phyloP scores from a whole-genome alignment of 1,140 invertebrate genomes.

The Oryctes rhinoceros region DNA sequence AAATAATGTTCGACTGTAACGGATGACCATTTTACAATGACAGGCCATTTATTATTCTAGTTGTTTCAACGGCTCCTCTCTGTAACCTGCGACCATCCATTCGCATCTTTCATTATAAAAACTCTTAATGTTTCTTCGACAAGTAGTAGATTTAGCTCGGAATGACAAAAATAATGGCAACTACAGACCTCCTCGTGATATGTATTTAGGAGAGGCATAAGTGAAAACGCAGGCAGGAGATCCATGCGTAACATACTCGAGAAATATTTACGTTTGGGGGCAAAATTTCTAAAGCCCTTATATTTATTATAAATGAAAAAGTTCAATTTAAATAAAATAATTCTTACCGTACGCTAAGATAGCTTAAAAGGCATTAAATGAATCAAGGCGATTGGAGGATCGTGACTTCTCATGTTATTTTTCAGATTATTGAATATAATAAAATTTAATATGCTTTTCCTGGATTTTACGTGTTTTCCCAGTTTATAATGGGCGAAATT shows the following conservation, averaged over 20 bases:
- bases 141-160: not conserved
- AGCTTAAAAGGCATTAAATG: too few relatives aligned
- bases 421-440: too few relatives aligned
- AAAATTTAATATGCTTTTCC: too few relatives aligned
- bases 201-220: not conserved
- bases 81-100: not conserved
- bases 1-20: not conserved
- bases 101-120: not conserved
- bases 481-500: too few relatives aligned
- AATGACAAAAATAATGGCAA: slow-evolving; percentile 10
- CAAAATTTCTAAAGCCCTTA: not conserved
- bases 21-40: slow-evolving; percentile 10
- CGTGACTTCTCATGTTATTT: too few relatives aligned
- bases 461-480: too few relatives aligned
- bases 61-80: not conserved
- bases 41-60: slow-evolving; percentile 10
- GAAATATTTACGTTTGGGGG: too few relatives aligned
- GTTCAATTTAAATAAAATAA: too few relatives aligned
- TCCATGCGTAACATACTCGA: not conserved
- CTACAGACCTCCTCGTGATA: not conserved
- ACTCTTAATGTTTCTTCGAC: slow-evolving; percentile 3
- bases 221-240: not conserved
- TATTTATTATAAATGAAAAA: not conserved
- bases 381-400: too few relatives aligned
- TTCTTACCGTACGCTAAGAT: too few relatives aligned